Evolutionary conservation across 2,888 invertebrate genomes (phyloP), one percentile per base, ranked within the genome.

Genomic region (Phlogophora meticulosa): DNA sequence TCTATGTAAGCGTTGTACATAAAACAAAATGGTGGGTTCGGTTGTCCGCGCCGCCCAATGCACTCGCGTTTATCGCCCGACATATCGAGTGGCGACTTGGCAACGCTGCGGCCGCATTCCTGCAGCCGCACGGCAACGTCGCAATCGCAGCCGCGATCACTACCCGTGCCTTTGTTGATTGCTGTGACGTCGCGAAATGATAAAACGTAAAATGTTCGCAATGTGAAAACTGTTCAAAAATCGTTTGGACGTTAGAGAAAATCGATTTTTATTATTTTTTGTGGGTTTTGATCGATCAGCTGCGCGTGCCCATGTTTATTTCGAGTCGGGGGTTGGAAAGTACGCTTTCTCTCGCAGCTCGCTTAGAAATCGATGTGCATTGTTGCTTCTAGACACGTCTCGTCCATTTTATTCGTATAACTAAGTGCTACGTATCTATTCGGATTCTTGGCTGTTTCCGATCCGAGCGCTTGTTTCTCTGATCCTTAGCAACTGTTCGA

Each of bases 81-180:
- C 89, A 86, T 85, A 88, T 88, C 88, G 82, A 72, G 78, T 72
- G 78, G 86, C 89, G 92, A 88, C 82, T 87, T 91, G 93, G 94
- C 94, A 93, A 90, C 93, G 90, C 84, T 80, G 88, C 93, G 92
- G 86, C 90, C 93, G 93, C 94, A 94, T 94, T 94, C 94, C 92
- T 90, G 86, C 88, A 86, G 83, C 85, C 80, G 84, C 76, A 83
- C 86, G 92, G 93, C 94, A 93, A 92, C 93, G 91, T 90, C 93
- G 93, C 92, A 87, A 88, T 88, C 93, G 90, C 91, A 87, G 86
- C 89, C 87, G 88, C 81, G 83, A 82, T 83, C 82, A 76, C 82
- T 81, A 83, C 87, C 86, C 89, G 88, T 87, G 92, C 90, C 92
- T 93, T 92, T 90, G 92, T 89, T 85, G 88, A 87, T 85, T 81